phyloP scores from a whole-genome alignment of 1,140 invertebrate genomes.

The Chrysopa pallens region DNA sequence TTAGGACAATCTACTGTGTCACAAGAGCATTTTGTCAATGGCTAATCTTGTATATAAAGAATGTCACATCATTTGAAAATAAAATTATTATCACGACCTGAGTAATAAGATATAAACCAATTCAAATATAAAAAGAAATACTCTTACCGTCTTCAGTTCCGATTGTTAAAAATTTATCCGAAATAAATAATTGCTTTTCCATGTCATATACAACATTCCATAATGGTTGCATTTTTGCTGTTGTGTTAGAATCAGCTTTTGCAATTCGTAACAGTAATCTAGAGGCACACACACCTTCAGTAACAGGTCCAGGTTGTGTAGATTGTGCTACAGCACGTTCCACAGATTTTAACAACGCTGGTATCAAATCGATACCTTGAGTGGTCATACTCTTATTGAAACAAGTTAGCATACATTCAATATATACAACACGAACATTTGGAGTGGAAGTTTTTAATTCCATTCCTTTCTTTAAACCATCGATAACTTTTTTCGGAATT shows the following conservation, averaged over 20 bases:
- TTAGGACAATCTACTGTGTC: too few relatives aligned
- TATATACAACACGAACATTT: constrained; percentile 57
- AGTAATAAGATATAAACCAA: too few relatives aligned
- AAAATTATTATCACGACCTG: too few relatives aligned
- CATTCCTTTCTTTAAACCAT: constrained; percentile 67
- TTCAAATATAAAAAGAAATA: not conserved
- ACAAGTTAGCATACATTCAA: constrained; percentile 45
- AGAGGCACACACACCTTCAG: constrained; percentile 62
- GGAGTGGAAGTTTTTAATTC: constrained; percentile 60
- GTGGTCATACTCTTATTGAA: constrained; percentile 34
- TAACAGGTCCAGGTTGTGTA: constrained; percentile 38
- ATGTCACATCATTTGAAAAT: too few relatives aligned
- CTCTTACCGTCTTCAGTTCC: constrained; percentile 41
- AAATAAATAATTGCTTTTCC: constrained; percentile 63
- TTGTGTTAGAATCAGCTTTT: constrained; percentile 30
- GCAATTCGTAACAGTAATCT: constrained; percentile 51
- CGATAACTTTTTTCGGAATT: constrained; percentile 49
- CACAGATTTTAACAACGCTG: constrained; percentile 41
- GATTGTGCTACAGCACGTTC: constrained; percentile 52
- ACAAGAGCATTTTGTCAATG: too few relatives aligned
- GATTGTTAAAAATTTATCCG: constrained; percentile 54
- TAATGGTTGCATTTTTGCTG: constrained; percentile 32
- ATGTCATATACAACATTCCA: constrained; percentile 52
- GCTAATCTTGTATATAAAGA: too few relatives aligned
- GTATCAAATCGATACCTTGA: constrained; percentile 30